Evolutionary conservation across 2,797 vertebrate species (phyloP).

Genomic region (Peromyscus melanophrys): DNA sequence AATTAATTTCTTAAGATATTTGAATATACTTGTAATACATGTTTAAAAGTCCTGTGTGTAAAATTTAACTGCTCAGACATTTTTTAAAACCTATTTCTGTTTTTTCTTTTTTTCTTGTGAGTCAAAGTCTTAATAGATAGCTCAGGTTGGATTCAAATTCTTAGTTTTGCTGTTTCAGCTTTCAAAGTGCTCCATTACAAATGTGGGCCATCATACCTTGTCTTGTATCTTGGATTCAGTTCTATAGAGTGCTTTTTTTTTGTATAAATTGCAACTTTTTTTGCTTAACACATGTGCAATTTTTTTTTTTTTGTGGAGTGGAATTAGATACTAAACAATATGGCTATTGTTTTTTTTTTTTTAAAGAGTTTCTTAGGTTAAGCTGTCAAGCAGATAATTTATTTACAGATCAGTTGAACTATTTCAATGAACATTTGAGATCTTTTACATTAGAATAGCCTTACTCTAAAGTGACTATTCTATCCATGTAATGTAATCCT

Average conservation of each 20-base stretch:
- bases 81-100: neutral
- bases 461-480: neutral
- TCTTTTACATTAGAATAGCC: neutral
- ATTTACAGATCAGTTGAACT: neutral
- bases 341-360: neutral
- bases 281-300: neutral
- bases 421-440: neutral
- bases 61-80: neutral
- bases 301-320: too few relatives aligned
- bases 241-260: neutral
- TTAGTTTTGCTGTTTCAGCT: too few relatives aligned
- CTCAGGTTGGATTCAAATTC: neutral
- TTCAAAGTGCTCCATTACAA: too few relatives aligned
- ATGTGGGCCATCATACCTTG: too few relatives aligned
- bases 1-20: neutral
- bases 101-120: neutral
- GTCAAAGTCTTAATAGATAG: neutral
- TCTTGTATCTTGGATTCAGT: neutral
- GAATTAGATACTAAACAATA: neutral
- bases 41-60: neutral
- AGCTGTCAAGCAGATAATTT: neutral
- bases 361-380: neutral
- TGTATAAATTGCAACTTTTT: neutral
- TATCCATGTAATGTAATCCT: neutral
- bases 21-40: neutral